These are phyloP conservation scores for Botrylloides violaceus DNA, from an alignment of 23 tunicate species.

Conservation along the genomic window DNA sequence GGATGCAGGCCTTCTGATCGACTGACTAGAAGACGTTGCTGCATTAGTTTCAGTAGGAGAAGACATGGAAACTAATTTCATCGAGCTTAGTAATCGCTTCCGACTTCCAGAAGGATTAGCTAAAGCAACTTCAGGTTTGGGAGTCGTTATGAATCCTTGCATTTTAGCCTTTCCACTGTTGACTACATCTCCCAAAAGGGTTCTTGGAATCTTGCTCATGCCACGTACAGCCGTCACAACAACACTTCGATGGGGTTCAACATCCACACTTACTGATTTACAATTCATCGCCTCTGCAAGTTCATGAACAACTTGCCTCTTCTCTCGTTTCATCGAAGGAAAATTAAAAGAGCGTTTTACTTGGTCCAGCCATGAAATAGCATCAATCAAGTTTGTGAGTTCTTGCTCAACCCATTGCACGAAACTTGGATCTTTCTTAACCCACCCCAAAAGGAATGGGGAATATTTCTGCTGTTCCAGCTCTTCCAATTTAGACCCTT, in stretches of 20 bases:
- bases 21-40: not conserved
- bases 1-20: not conserved
- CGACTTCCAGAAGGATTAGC: not conserved
- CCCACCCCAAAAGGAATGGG: constrained; percentile 31
- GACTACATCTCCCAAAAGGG: constrained; percentile 45
- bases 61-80: constrained; percentile 59
- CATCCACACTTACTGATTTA: constrained; percentile 51
- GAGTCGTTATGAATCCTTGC: not conserved
- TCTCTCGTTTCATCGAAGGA: constrained; percentile 65
- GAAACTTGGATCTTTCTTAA: constrained; percentile 51
- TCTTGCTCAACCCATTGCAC: constrained; percentile 60
- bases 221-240: constrained; percentile 63
- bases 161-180: constrained; percentile 10
- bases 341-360: constrained; percentile 38
- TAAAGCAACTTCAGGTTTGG: not conserved
- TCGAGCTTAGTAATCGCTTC: constrained; percentile 46
- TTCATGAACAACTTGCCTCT: constrained; percentile 83
- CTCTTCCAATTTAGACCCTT: constrained; percentile 28
- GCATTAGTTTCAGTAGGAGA: constrained; percentile 7
- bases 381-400: constrained; percentile 44
- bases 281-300: constrained; percentile 77
- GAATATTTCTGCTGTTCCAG: constrained; percentile 38
- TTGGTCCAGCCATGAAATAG: constrained; percentile 40
- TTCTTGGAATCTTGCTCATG: constrained; percentile 37
- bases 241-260: constrained; percentile 83